phyloP scores from a whole-genome alignment of 2,113 vertebrate species.

The Phalacrocorax pelagicus region DNA sequence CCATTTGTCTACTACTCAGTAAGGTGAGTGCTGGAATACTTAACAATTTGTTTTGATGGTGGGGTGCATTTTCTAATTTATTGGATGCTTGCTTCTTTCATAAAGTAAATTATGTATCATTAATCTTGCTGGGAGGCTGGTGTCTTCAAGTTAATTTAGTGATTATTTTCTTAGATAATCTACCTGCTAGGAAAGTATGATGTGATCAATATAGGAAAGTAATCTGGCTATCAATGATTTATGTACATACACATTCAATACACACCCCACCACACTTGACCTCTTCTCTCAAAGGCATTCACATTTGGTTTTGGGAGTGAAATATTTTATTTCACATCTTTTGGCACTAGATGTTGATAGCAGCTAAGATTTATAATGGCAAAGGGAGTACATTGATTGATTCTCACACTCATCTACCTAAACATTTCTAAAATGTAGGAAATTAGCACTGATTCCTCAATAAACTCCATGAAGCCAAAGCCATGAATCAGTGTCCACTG shows the following conservation, averaged over 20 bases:
- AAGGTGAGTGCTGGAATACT: conserved; percentile 59
- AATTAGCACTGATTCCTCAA: conserved; percentile 11
- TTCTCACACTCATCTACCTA: conserved; percentile 5
- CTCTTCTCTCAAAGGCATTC: conserved; percentile 23
- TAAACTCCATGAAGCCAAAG: neutral
- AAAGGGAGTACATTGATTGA: neutral
- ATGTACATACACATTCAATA: neutral
- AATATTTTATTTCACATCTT: conserved; percentile 43
- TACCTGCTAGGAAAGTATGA: conserved; percentile 53
- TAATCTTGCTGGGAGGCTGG: conserved; percentile 71
- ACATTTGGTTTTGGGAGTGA: conserved; percentile 3
- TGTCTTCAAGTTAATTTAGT: conserved; percentile 73
- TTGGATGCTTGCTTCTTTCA: conserved; percentile 76
- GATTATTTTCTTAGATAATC: conserved; percentile 73
- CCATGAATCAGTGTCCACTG: neutral
- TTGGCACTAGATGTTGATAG: neutral
- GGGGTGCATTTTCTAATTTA: conserved; percentile 77
- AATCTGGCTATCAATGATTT: conserved; percentile 41
- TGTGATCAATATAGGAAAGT: conserved; percentile 61
- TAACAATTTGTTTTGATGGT: conserved; percentile 70
- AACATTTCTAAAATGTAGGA: conserved; percentile 26
- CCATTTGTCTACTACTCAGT: conserved; percentile 67
- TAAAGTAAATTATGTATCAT: conserved; percentile 76
- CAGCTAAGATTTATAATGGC: conserved; percentile 17
- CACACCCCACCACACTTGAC: neutral